These are phyloP conservation scores for Acrocephalus arundinaceus DNA, from an alignment of 2,113 vertebrate genomes.

Conservation along the genomic window DNA sequence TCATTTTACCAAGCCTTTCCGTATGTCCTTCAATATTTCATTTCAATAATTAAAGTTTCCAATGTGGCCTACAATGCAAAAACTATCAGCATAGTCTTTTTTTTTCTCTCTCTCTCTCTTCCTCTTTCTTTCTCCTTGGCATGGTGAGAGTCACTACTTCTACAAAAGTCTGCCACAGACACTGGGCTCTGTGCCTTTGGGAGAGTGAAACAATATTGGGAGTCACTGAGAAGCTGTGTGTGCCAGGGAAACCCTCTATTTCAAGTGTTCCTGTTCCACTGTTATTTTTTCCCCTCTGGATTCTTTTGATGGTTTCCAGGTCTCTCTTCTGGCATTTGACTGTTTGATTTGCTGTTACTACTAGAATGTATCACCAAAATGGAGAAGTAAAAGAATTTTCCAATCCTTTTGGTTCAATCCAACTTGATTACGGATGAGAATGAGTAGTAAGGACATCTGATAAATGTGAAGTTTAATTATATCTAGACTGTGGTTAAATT, in stretches of 20 bases:
- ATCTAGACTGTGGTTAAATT: neutral
- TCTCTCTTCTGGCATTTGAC: slow-evolving; percentile 7
- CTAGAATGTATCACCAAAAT: neutral
- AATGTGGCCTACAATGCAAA: neutral
- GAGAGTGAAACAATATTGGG: neutral
- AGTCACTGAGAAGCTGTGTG: slow-evolving; percentile 21
- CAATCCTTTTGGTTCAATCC: neutral
- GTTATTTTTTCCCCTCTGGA: slow-evolving; percentile 22
- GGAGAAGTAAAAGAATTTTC: neutral
- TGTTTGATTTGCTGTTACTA: neutral
- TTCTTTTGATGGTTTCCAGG: slow-evolving; percentile 51
- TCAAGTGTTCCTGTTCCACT: slow-evolving; percentile 16
- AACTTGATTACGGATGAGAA: neutral
- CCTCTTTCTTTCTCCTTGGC: slow-evolving; percentile 18
- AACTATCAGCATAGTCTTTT: neutral
- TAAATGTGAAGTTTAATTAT: neutral
- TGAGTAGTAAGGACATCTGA: neutral
- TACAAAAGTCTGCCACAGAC: slow-evolving; percentile 13
- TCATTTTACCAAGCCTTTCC: neutral
- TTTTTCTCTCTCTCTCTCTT: neutral
- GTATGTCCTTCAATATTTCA: neutral
- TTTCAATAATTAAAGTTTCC: slow-evolving; percentile 7
- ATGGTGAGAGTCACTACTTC: neutral
- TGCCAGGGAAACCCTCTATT: slow-evolving; percentile 54
- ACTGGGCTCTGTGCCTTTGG: slow-evolving; percentile 37